Evolutionary conservation across 1,140 invertebrate species (phyloP), one percentile per base, ranked within the genome.

Genomic region (Drosophila elegans): DNA sequence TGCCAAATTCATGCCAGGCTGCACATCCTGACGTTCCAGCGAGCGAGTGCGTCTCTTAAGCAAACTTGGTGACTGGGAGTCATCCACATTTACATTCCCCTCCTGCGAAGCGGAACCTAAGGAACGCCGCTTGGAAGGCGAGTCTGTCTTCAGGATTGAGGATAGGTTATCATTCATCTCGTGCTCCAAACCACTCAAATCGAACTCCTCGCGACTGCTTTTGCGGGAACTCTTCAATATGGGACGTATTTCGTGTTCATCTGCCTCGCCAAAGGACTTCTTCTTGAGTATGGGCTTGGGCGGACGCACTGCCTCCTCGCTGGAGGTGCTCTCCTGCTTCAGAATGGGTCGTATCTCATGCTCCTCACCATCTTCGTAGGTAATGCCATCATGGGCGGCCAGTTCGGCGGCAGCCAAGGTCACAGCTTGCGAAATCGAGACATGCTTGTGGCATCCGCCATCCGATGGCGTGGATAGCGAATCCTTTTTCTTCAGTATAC

Each of bases 231-330:
- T 94, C 92, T 97, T 98, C 1, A 98, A 92, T 64, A 98, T 98
- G 11, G 97, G 96, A 16, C 91, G 86, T 44, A 92, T 92, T 64
- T 95, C 93, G 2, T 89, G 88, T 79, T 97, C 96, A 59, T 97
- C 96, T 5, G 95, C 95, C 76, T 97, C 97, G 0, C 95, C 95
- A 52, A 95, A 96, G 0, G 95, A 95, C 88, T 97, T 97, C 90
- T 97, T 97, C 83, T 97, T 97, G 7, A 97, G 84, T 84, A 97
- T 97, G 1, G 96, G 96, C 90, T 94, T 95, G 0, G 95, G 95
- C 38, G 93, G 94, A 48, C 95, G 89, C 34, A 79, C 69, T 12
- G 79, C 61, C 56, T 92, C 80, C 59, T 85, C 80, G 56, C 89
- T 80, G 55, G 78, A 74, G 38, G 77, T 71, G 77, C 85, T 92